Evolutionary conservation across 2,888 invertebrate genomes (phyloP).

Genomic region (Drosophila nigricruria): DNA sequence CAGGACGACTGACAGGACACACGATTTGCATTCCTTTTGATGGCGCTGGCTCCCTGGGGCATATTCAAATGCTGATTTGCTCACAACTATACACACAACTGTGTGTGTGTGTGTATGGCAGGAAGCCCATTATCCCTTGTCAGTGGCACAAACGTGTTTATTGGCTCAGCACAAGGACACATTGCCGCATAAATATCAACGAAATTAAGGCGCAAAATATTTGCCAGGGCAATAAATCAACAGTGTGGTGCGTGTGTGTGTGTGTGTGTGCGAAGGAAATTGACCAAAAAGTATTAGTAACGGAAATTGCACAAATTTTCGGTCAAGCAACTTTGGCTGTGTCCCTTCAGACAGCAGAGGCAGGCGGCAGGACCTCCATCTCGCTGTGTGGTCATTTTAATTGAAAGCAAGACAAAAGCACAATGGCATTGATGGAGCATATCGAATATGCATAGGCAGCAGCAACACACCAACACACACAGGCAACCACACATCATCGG

Average conservation of each 20-base stretch:
- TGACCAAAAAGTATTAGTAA: conserved; percentile 79
- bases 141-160: conserved; percentile 79
- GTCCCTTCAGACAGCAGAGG: neutral
- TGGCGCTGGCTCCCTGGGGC: conserved; percentile 65
- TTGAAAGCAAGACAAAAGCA: conserved; percentile 72
- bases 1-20: conserved; percentile 54
- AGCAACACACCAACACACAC: neutral
- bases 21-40: conserved; percentile 77
- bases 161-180: conserved; percentile 70
- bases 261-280: conserved; percentile 64
- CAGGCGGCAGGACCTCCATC: conserved; percentile 12
- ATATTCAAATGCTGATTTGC: conserved; percentile 77
- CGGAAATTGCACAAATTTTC: conserved; percentile 78
- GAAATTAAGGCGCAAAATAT: conserved; percentile 75
- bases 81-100: conserved; percentile 13
- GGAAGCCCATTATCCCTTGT: conserved; percentile 80
- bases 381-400: conserved; percentile 68
- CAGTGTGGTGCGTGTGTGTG: conserved; percentile 21
- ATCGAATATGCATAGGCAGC: conserved; percentile 69
- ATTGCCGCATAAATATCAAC: conserved; percentile 79
- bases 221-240: conserved; percentile 65
- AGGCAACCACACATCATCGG: conserved; percentile 1
- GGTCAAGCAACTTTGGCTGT: conserved; percentile 53
- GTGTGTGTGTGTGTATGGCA: conserved; percentile 22
- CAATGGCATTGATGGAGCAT: conserved; percentile 73